A percentile compares a stretch with the other conserved stretches of the same genome.
These are phyloP conservation scores for Epistrophe grossulariae DNA, from an alignment of 2,888 invertebrate genomes.

Conservation along the genomic window DNA sequence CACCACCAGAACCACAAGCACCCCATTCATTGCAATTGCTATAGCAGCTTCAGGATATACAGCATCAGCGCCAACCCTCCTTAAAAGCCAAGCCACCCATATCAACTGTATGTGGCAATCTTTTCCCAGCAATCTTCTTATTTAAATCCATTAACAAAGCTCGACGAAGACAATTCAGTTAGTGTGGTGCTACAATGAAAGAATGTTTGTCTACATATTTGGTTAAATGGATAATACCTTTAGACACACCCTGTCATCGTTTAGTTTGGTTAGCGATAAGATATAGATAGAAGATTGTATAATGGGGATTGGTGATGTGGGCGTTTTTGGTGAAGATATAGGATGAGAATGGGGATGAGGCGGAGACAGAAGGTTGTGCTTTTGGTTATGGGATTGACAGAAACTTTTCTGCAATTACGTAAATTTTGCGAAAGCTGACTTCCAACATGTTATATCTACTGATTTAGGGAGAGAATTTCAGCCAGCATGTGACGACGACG, in stretches of 20 bases:
- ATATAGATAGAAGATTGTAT: constrained; percentile 56
- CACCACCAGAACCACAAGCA: constrained; percentile 56
- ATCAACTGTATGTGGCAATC: constrained; percentile 46
- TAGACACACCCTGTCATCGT: constrained; percentile 68
- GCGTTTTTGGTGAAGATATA: background rate
- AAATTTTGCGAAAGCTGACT: constrained; percentile 47
- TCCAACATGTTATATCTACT: constrained; percentile 5
- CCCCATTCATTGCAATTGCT: constrained; percentile 52
- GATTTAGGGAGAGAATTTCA: constrained; percentile 9
- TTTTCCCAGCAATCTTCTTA: constrained; percentile 61
- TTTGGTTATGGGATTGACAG: constrained; percentile 38
- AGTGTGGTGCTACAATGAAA: constrained; percentile 67
- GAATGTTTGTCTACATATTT: constrained; percentile 71
- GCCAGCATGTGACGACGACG: background rate
- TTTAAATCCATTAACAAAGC: constrained; percentile 72
- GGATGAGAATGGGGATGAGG: background rate
- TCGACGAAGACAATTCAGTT: constrained; percentile 60
- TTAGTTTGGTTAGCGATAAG: constrained; percentile 63
- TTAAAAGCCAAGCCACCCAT: background rate
- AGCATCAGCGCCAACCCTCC: background rate
- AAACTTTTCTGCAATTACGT: constrained; percentile 69
- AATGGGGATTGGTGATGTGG: constrained; percentile 23
- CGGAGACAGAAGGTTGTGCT: constrained; percentile 17
- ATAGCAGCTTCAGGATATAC: constrained; percentile 2
- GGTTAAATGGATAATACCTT: constrained; percentile 72